Evolutionary conservation across 2,113 vertebrate genomes (phyloP).

Genomic region (Montifringilla adamsi): DNA sequence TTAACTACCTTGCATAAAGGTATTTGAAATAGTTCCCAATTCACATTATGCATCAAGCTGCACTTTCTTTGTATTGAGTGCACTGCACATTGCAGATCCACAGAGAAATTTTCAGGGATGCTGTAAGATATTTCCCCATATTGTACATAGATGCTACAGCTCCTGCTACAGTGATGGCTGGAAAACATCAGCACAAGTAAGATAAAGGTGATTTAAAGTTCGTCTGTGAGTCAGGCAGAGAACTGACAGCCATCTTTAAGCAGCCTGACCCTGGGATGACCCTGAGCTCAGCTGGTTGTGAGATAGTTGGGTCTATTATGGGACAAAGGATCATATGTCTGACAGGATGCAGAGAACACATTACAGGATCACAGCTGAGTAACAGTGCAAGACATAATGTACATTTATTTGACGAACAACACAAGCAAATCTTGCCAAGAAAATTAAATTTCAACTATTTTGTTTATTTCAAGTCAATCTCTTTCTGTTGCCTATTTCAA

Average conservation of each 20-base stretch:
- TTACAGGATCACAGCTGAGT: conserved; percentile 68
- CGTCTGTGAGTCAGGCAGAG: conserved; percentile 54
- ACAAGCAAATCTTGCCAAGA: conserved; percentile 54
- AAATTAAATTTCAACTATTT: conserved; percentile 63
- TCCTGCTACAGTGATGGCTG: conserved; percentile 57
- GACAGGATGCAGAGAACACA: conserved; percentile 65
- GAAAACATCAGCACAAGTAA: conserved; percentile 69
- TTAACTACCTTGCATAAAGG: conserved; percentile 20
- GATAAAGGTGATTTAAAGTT: conserved; percentile 76
- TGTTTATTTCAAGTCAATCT: conserved; percentile 56
- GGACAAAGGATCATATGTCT: conserved; percentile 74
- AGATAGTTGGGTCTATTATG: conserved; percentile 71
- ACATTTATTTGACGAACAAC: conserved; percentile 54
- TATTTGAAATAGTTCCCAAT: conserved; percentile 53
- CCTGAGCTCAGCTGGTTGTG: conserved; percentile 75
- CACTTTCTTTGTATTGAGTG: background rate
- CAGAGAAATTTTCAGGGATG: background rate
- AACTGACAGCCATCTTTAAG: conserved; percentile 80
- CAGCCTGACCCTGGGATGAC: conserved; percentile 79
- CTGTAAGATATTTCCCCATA: background rate
- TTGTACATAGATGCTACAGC: background rate
- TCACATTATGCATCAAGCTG: conserved; percentile 1
- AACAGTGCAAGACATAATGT: conserved; percentile 57
- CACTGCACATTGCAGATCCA: background rate
- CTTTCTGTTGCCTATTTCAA: conserved; percentile 39